Conservation (phyloP, 2,797 vertebrate genomes). For the Rhinoraja longicauda region DNA sequence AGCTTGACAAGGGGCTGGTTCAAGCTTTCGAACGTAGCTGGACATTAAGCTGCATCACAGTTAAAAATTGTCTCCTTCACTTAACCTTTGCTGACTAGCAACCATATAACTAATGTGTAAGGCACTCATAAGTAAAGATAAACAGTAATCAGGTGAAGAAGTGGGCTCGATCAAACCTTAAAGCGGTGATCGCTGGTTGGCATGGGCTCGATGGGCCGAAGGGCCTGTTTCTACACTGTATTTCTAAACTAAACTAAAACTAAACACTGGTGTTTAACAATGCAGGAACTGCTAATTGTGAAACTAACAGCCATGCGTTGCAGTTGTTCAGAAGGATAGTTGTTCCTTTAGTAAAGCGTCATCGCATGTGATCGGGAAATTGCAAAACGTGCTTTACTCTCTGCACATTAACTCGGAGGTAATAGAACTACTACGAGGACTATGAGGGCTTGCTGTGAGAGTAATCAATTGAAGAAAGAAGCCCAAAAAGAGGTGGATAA, state of each 20-base stretch:
- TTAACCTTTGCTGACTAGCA: neutral
- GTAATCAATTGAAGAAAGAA: neutral
- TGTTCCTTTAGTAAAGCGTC: neutral
- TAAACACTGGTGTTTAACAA: no score
- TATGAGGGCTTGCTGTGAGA: neutral
- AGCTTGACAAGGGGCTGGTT: neutral
- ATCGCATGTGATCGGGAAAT: neutral
- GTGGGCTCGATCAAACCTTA: neutral
- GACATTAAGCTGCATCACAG: neutral
- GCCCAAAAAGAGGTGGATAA: neutral
- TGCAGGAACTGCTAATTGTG: neutral
- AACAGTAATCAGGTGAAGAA: neutral
- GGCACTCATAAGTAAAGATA: neutral
- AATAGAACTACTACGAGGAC: neutral
- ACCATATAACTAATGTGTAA: neutral
- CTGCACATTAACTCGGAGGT: neutral
- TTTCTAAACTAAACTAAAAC: no score
- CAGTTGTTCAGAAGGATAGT: neutral
- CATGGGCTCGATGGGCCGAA: no score
- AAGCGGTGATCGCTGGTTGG: no score
- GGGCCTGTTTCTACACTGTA: no score
- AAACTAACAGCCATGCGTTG: neutral
- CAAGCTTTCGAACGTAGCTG: neutral
- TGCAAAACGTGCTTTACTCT: neutral
- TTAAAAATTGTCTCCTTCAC: neutral